phyloP scores from a whole-genome alignment of 2,888 invertebrate genomes.

The Drosophila melanosoma region DNA sequence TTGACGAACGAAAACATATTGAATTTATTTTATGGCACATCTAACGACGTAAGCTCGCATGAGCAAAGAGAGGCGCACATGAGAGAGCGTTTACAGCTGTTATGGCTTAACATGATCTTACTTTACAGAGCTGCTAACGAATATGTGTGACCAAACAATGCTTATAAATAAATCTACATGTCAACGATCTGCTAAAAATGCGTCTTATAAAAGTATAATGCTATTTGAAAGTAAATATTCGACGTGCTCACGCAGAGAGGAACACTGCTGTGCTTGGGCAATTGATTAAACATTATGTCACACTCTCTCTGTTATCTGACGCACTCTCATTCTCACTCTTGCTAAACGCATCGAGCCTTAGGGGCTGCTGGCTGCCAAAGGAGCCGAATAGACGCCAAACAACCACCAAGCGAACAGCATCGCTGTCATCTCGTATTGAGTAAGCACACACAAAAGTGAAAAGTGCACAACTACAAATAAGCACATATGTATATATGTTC shows the following conservation, averaged over 20 bases:
- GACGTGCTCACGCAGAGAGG: not conserved
- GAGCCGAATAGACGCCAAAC: constrained; percentile 65
- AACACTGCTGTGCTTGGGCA: constrained; percentile 9
- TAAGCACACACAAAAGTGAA: constrained; percentile 37
- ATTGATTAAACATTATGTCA: constrained; percentile 18
- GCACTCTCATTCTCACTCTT: constrained; percentile 34
- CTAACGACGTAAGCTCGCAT: constrained; percentile 48
- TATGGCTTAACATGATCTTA: constrained; percentile 33
- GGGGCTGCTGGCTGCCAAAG: constrained; percentile 33
- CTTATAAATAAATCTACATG: not conserved
- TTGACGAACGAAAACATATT: constrained; percentile 29
- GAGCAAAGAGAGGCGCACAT: constrained; percentile 19
- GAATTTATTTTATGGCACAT: constrained; percentile 13
- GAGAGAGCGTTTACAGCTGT: constrained; percentile 24
- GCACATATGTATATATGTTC: constrained; percentile 7
- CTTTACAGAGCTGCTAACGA: constrained; percentile 23
- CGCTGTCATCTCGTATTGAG: constrained; percentile 18
- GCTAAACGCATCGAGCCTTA: constrained; percentile 18
- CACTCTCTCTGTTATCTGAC: constrained; percentile 31
- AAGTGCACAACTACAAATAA: constrained; percentile 55
- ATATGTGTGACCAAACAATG: constrained; percentile 39
- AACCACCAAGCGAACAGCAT: constrained; percentile 67
- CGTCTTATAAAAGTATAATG: not conserved
- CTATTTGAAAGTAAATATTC: not conserved
- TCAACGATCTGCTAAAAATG: not conserved